Percentiles rank a stretch among this genome's conserved stretches.
Evolutionary conservation across 2,888 invertebrate genomes (phyloP).

Genomic region (Nezara viridula): DNA sequence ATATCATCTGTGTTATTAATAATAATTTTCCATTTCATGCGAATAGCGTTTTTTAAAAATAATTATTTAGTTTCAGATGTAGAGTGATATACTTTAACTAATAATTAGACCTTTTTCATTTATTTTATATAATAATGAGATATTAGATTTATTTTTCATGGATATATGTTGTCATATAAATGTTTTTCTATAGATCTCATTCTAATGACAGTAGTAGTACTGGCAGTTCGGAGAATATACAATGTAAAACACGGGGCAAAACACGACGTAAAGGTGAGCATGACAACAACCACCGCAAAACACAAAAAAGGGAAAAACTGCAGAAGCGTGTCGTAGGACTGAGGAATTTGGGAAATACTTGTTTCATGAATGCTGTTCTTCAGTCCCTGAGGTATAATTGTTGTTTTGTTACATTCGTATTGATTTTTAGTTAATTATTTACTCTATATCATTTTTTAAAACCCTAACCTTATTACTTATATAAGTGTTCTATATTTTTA

Average conservation of each 20-base stretch:
- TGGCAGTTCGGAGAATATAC: conserved; percentile 66
- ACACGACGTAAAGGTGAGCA: conserved; percentile 61
- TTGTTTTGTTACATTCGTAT: background rate
- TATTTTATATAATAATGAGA: too few species aligned
- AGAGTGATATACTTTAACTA: too few species aligned
- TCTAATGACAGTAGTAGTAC: conserved; percentile 67
- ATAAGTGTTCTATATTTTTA: background rate
- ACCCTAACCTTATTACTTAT: background rate
- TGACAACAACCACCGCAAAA: conserved; percentile 64
- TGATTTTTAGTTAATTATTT: background rate
- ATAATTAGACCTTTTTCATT: background rate
- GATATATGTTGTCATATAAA: background rate
- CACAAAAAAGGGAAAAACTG: conserved; percentile 71
- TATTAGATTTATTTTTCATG: background rate
- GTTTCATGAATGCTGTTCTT: conserved; percentile 88
- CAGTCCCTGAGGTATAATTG: conserved; percentile 77
- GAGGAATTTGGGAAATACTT: conserved; percentile 86
- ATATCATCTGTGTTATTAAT: too few species aligned
- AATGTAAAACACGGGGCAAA: conserved; percentile 63
- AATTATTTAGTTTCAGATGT: too few species aligned
- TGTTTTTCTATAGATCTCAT: conserved; percentile 66
- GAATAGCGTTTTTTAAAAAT: too few species aligned
- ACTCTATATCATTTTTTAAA: background rate
- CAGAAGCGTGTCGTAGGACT: conserved; percentile 78
- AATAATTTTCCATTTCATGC: too few species aligned